Percentiles rank a stretch among this genome's conserved stretches.
Conservation (phyloP, 2,888 invertebrate species). For the Drosophila trichaetosa region DNA sequence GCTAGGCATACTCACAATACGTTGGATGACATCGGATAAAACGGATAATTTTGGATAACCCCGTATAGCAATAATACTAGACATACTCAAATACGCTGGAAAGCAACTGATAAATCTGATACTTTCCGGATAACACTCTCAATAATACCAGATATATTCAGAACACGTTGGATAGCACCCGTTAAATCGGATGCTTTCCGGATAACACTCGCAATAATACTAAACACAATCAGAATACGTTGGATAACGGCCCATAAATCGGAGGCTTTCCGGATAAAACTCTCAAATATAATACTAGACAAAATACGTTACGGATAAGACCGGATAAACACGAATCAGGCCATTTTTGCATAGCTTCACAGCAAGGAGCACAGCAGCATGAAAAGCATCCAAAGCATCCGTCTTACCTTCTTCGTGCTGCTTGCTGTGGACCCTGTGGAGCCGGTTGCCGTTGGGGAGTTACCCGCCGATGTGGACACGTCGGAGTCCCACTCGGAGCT, state of each 20-base stretch:
- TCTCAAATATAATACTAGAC: neutral
- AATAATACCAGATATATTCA: neutral
- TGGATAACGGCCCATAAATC: neutral
- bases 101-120: neutral
- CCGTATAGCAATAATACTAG: neutral
- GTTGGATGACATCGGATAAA: neutral
- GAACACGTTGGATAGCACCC: neutral
- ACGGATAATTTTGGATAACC: neutral
- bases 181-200: neutral
- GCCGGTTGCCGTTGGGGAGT: constrained; percentile 23
- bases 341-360: neutral
- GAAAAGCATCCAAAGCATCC: neutral
- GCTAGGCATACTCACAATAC: too few relatives aligned
- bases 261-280: neutral
- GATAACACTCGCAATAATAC: neutral
- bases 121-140: neutral
- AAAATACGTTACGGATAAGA: constrained; percentile 5
- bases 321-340: neutral
- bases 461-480: constrained; percentile 84
- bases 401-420: constrained; percentile 65
- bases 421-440: constrained; percentile 28
- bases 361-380: neutral
- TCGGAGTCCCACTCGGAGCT: constrained; percentile 97
- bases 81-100: too few relatives aligned
- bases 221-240: too few relatives aligned